Evolutionary conservation across 2,797 vertebrate genomes (phyloP).

Genomic region (Pelodytes ibericus): DNA sequence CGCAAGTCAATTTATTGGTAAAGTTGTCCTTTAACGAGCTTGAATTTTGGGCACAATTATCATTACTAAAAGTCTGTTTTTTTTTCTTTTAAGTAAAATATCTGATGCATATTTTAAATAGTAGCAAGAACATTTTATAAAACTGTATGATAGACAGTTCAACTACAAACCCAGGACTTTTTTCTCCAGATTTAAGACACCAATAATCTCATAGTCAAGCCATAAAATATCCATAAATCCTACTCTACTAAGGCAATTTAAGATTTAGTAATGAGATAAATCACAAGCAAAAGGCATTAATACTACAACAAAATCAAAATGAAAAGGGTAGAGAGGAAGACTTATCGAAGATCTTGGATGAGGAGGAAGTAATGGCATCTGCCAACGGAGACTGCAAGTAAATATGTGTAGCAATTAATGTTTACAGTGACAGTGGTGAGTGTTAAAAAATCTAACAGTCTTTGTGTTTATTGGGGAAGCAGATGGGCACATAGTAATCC

Average conservation of each 20-base stretch:
- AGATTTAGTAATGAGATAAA: conserved; percentile 40
- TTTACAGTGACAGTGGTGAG: conserved; percentile 90
- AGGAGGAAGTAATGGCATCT: conserved; percentile 86
- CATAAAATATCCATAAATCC: conserved; percentile 51
- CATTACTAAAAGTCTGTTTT: background rate
- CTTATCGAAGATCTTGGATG: conserved; percentile 59
- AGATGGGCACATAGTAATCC: conserved; percentile 86
- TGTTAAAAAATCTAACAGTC: conserved; percentile 82
- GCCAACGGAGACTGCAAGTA: conserved; percentile 84
- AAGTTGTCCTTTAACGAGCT: too few species aligned
- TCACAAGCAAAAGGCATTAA: conserved; percentile 49
- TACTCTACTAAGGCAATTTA: conserved; percentile 40
- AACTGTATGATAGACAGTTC: conserved; percentile 11
- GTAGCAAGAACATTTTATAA: conserved; percentile 11
- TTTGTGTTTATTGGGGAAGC: conserved; percentile 82
- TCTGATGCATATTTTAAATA: background rate
- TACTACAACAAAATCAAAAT: conserved; percentile 49
- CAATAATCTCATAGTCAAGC: conserved; percentile 36
- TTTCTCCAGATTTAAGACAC: conserved; percentile 38
- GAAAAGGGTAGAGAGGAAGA: conserved; percentile 40
- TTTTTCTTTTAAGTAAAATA: background rate
- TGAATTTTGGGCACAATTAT: too few species aligned
- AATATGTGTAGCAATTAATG: conserved; percentile 91
- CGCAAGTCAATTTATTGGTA: too few species aligned
- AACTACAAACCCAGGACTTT: conserved; percentile 27